Conservation (phyloP, 2,113 vertebrate genomes). For the Anser brachyrhynchus region DNA sequence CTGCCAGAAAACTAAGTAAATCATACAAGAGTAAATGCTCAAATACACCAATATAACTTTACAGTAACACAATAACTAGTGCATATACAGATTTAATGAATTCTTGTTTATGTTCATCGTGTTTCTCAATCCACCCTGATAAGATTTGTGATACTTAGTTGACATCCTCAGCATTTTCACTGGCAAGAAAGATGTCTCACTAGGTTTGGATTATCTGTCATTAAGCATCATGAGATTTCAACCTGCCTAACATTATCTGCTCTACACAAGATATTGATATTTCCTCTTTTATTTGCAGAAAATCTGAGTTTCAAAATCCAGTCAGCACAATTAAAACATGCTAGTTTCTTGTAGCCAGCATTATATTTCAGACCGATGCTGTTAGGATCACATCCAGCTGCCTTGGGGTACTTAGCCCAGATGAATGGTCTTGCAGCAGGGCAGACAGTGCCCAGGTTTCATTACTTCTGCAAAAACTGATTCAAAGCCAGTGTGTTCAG, state of each 20-base stretch:
- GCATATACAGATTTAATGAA: background rate
- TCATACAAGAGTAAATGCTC: background rate
- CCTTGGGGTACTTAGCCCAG: background rate
- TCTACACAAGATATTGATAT: background rate
- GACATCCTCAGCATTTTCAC: background rate
- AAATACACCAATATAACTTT: background rate
- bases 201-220: background rate
- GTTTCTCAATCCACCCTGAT: fast-evolving
- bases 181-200: background rate
- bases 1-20: background rate
- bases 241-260: background rate
- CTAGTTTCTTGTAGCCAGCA: background rate
- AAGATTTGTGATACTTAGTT: background rate
- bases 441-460: background rate
- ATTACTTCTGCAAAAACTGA: background rate
- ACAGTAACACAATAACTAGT: background rate
- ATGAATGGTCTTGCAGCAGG: background rate
- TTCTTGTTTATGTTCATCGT: background rate
- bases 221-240: background rate
- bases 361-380: background rate
- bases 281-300: background rate
- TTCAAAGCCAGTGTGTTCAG: background rate
- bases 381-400: background rate
- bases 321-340: background rate
- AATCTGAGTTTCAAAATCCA: background rate